Percentiles rank a stretch among this genome's conserved stretches.
phyloP scores from a whole-genome alignment of 2,113 vertebrate species.

The Oryzias celebensis region DNA sequence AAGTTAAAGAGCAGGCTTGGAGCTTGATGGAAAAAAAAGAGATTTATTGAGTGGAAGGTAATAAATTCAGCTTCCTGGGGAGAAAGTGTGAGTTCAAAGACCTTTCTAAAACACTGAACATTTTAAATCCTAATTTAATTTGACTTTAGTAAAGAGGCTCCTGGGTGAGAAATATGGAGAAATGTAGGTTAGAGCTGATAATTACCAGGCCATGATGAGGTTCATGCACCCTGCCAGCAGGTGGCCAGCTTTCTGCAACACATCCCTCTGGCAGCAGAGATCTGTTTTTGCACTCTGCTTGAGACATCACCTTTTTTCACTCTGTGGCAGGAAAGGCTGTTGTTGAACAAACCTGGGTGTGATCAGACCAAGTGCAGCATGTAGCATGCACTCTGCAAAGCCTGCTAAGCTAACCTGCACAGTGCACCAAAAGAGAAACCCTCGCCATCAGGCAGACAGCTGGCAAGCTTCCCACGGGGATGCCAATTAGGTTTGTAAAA shows the following conservation, averaged over 20 bases:
- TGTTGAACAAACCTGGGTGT: conserved; percentile 62
- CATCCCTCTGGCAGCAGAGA: conserved; percentile 14
- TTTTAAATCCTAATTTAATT: conserved; percentile 38
- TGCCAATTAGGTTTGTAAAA: conserved; percentile 86
- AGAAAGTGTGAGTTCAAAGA: conserved; percentile 3
- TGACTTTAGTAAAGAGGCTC: neutral
- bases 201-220: conserved; percentile 10
- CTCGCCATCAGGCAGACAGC: conserved; percentile 81
- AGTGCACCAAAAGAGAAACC: conserved; percentile 78
- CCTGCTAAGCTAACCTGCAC: conserved; percentile 64
- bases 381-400: conserved; percentile 54
- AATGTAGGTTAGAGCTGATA: conserved; percentile 21
- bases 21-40: conserved; percentile 14
- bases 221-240: conserved; percentile 12
- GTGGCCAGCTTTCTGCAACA: conserved; percentile 33
- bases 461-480: conserved; percentile 77
- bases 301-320: conserved; percentile 64
- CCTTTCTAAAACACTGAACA: conserved; percentile 31
- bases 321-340: conserved; percentile 51
- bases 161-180: conserved; percentile 4
- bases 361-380: conserved; percentile 54
- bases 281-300: conserved; percentile 47
- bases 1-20: conserved; percentile 31
- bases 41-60: conserved; percentile 8
- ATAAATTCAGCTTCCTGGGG: conserved; percentile 13